Evolutionary conservation across 2,797 vertebrate genomes (phyloP).

Genomic region (Betta splendens): DNA sequence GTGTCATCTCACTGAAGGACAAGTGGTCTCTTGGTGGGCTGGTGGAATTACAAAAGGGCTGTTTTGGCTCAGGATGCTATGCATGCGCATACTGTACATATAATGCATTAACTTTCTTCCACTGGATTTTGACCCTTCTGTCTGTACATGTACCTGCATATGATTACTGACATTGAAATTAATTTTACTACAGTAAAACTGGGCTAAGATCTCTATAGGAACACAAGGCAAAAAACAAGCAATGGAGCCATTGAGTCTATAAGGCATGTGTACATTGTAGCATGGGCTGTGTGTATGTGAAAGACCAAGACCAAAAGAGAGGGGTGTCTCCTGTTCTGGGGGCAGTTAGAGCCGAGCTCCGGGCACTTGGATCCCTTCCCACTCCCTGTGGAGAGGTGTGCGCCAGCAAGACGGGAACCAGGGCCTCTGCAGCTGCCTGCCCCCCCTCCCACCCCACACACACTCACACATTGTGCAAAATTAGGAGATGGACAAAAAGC

Average conservation of each 20-base stretch:
- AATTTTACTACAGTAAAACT: too few relatives aligned
- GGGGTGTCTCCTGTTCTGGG: conserved; percentile 35
- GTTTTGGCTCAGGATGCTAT: conserved; percentile 20
- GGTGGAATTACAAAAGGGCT: conserved; percentile 20
- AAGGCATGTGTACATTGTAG: conserved; percentile 17
- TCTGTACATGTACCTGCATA: not conserved
- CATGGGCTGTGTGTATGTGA: not conserved
- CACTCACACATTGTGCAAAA: conserved; percentile 31
- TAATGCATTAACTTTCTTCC: not conserved
- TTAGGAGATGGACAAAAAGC: too few relatives aligned
- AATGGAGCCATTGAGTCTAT: conserved; percentile 1
- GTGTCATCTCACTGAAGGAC: conserved; percentile 65
- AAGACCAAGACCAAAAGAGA: not conserved
- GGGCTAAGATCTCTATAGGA: not conserved
- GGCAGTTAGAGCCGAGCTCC: conserved; percentile 28
- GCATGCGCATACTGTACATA: not conserved
- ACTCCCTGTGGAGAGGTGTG: conserved; percentile 60
- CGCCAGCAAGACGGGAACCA: conserved; percentile 53
- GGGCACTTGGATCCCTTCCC: conserved; percentile 51
- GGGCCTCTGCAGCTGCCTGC: conserved; percentile 73
- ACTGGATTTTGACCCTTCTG: not conserved
- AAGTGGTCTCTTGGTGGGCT: conserved; percentile 38
- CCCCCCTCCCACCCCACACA: conserved; percentile 17
- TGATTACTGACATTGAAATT: not conserved
- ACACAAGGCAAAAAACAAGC: conserved; percentile 5